phyloP scores from a whole-genome alignment of 2,888 invertebrate species.

The Pollenia griseotomentosa region DNA sequence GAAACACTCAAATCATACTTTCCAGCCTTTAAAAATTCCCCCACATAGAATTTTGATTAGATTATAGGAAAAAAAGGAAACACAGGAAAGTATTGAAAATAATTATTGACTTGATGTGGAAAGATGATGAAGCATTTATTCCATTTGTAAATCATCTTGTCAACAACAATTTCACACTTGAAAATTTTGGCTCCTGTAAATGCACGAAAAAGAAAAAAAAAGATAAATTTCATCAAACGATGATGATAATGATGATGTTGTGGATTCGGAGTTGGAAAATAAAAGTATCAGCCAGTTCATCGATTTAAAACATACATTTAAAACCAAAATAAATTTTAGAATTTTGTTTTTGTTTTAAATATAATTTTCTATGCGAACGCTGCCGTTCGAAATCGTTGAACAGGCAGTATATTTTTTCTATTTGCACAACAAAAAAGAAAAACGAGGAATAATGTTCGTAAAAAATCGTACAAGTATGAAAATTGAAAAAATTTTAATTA shows the following conservation, averaged over 20 bases:
- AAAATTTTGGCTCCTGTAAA: constrained; percentile 53
- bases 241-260: constrained; percentile 17
- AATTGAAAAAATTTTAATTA: constrained; percentile 72
- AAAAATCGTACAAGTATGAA: constrained; percentile 31
- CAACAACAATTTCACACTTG: constrained; percentile 75
- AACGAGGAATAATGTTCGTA: constrained; percentile 32
- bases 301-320: too few relatives aligned
- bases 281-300: too few relatives aligned
- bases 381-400: too few relatives aligned
- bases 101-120: constrained; percentile 47
- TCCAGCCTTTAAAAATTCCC: constrained; percentile 36
- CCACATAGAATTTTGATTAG: constrained; percentile 46
- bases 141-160: constrained; percentile 74
- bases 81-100: constrained; percentile 50
- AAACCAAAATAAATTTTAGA: too few relatives aligned
- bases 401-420: not conserved
- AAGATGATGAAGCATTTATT: constrained; percentile 53
- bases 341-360: too few relatives aligned
- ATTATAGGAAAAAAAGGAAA: constrained; percentile 31
- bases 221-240: constrained; percentile 65
- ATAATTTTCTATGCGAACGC: too few relatives aligned
- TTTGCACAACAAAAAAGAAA: constrained; percentile 38
- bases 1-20: constrained; percentile 39
- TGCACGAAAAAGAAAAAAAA: not conserved
- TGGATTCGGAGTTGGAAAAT: not conserved